phyloP scores from a whole-genome alignment of 2,797 vertebrate species.

The Acipenser oxyrinchus region DNA sequence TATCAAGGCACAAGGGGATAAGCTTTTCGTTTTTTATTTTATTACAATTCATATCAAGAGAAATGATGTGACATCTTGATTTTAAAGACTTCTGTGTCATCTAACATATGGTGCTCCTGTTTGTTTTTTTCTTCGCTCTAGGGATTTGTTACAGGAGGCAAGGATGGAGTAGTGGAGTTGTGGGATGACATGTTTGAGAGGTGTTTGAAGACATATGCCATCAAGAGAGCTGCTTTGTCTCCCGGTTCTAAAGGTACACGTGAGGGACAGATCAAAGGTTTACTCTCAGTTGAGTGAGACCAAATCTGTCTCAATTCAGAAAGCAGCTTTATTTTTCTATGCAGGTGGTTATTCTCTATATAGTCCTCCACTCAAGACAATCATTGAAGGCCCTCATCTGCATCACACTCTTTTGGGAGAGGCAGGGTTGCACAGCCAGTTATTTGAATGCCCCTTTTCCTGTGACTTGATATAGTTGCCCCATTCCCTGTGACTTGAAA shows the following conservation, averaged over 20 bases:
- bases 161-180: slow-evolving; percentile 88
- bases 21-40: not conserved
- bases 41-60: not conserved
- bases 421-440: too few species aligned
- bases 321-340: too few species aligned
- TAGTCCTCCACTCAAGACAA: too few species aligned
- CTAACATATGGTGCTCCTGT: not conserved
- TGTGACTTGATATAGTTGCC: too few species aligned
- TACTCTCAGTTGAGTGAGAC: too few species aligned
- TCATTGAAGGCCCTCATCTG: too few species aligned
- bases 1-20: not conserved
- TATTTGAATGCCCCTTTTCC: too few species aligned
- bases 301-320: too few species aligned
- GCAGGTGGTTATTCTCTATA: too few species aligned
- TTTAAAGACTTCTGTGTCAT: not conserved
- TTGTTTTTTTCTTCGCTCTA: slow-evolving; percentile 34
- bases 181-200: slow-evolving; percentile 97
- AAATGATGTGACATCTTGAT: not conserved
- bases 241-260: slow-evolving; percentile 82
- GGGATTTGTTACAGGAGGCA: slow-evolving; percentile 93
- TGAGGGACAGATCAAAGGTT: too few species aligned
- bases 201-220: slow-evolving; percentile 92
- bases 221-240: slow-evolving; percentile 83
- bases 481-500: too few species aligned
- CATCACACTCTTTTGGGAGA: too few species aligned